Conservation (phyloP, 2,888 invertebrate genomes). For the Xestia xanthographa region DNA sequence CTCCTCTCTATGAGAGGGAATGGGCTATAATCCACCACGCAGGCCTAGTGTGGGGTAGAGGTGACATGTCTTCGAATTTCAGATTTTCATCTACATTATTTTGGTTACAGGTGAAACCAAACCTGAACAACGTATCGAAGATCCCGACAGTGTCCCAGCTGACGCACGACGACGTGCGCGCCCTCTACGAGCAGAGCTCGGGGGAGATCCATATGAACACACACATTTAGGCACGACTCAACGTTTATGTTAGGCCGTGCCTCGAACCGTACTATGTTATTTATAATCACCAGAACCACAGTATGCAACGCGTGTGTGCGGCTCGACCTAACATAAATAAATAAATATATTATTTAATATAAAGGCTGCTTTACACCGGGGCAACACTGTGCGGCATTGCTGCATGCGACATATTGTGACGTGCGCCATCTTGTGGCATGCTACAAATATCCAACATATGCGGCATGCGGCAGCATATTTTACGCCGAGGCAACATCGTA, state of each 20-base stretch:
- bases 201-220: constrained; percentile 82
- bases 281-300: not conserved
- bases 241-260: constrained; percentile 19
- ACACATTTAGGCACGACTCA: constrained; percentile 77
- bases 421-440: too few species aligned
- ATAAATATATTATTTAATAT: not conserved
- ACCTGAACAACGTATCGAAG: constrained; percentile 75
- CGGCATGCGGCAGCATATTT: too few species aligned
- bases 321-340: constrained; percentile 21
- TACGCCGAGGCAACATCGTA: too few species aligned
- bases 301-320: constrained; percentile 3
- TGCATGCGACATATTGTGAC: too few species aligned
- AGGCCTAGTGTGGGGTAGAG: too few species aligned
- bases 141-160: constrained; percentile 85
- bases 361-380: too few species aligned
- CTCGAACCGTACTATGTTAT: constrained; percentile 4
- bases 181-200: constrained; percentile 83
- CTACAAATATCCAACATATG: too few species aligned
- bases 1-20: too few species aligned
- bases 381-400: too few species aligned
- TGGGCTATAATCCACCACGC: too few species aligned
- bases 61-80: too few species aligned
- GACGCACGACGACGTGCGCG: constrained; percentile 84
- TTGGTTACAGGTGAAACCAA: constrained; percentile 81
- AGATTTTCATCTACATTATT: not conserved